Evolutionary conservation across 2,888 invertebrate species (phyloP).

Genomic region (Dasypolia templi): DNA sequence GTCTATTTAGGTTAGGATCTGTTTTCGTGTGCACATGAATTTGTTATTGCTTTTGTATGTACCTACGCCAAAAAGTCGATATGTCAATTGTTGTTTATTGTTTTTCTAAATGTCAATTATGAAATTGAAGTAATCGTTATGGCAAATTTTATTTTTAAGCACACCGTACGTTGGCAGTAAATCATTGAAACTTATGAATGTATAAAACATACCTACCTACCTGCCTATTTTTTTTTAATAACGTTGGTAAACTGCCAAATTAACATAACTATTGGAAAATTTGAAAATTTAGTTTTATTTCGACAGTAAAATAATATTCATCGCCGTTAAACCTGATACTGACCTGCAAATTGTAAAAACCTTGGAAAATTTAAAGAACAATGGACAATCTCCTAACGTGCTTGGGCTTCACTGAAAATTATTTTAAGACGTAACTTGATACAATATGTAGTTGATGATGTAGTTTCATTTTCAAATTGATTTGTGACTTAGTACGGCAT

Average conservation of each 20-base stretch:
- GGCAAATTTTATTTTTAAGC: constrained; percentile 17
- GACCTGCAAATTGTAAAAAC: not conserved
- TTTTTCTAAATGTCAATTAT: constrained; percentile 63
- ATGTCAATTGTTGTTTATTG: constrained; percentile 5
- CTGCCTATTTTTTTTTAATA: not conserved
- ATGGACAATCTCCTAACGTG: not conserved
- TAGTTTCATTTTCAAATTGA: not conserved
- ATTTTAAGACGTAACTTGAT: not conserved
- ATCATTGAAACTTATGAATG: constrained; percentile 10
- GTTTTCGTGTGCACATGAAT: constrained; percentile 24
- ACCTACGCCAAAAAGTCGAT: not conserved
- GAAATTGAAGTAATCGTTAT: constrained; percentile 35
- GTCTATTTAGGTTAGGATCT: not conserved
- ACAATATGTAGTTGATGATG: not conserved
- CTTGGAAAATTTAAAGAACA: not conserved
- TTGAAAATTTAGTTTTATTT: not conserved
- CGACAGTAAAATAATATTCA: not conserved
- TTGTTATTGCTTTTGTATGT: constrained; percentile 9
- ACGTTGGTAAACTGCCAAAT: not conserved
- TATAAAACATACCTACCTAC: not conserved
- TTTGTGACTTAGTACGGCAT: not conserved
- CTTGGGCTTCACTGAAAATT: not conserved
- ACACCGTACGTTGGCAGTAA: constrained; percentile 8
- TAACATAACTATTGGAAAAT: no score
- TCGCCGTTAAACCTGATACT: no score